Base-by-base conservation (phyloP, 1,140 invertebrate genomes). In the Drosophila biarmipes region DNA sequence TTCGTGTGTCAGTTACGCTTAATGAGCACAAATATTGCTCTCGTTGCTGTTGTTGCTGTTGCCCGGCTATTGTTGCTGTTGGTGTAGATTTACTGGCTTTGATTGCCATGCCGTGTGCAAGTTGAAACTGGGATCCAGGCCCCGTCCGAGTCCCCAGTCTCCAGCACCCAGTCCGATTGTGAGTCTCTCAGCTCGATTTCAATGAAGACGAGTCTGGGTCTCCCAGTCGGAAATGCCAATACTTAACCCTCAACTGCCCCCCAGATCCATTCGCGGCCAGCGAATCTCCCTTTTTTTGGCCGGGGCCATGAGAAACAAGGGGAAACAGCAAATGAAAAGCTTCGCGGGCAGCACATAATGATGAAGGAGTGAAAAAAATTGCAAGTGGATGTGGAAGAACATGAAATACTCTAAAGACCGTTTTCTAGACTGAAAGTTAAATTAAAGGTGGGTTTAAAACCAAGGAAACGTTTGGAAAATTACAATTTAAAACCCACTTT, bases 21-120 rank as follows among this genome's bases (percentile, higher is more conserved):
- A 89, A 89, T 87, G 84, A 87, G 84, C 84, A 87, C 84, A 89
- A 79, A 87, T 82, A 87, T 84, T 89, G 84, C 84, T 89, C 84
- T 77, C 72, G 76, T 87, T 87, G 84, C 45, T 76, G 75, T 52
- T 58, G 66, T 53, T 76, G 75, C 46, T 58, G 66, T 53, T 66
- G 38, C 78, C 64, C 43, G 53, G 63, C 49, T 73, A 56, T 59
- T 67, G 34, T 67, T 61, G 63, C 55, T 87, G 68, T 58, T 69
- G 78, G 63, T 87, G 82, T 74, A 87, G 78, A 87, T 87, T 86
- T 87, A 62, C 73, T 81, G 61, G 74, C 68, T 87, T 81, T 81
- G 81, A 87, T 87, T 86, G 81, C 73, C 64, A 43, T 77, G 63
- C 77, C 80, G 77, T 85, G 80, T 75, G 73, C 55, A 69, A 71